phyloP scores from a whole-genome alignment of 2,888 invertebrate species.

The Cabera pusaria region DNA sequence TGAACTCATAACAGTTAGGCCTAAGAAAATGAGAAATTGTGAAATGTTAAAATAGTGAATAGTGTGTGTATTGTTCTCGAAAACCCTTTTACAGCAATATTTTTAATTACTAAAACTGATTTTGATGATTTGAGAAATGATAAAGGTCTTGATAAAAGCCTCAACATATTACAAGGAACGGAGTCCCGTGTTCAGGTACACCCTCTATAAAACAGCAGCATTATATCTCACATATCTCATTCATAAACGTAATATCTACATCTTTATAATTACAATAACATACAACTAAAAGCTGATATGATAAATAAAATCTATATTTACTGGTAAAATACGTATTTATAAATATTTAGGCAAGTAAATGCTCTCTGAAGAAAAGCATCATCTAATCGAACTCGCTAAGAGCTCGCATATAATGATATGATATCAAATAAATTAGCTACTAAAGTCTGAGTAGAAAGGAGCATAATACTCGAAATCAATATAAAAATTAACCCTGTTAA shows the following conservation, averaged over 20 bases:
- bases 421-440: conserved; percentile 54
- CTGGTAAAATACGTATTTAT: conserved; percentile 62
- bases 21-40: too few relatives aligned
- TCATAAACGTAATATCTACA: conserved; percentile 61
- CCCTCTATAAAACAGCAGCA: conserved; percentile 47
- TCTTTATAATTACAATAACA: conserved; percentile 50
- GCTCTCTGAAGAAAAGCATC: conserved; percentile 48
- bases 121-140: conserved; percentile 1
- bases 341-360: conserved; percentile 63
- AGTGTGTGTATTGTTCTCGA: too few relatives aligned
- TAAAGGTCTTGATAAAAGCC: too few relatives aligned
- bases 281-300: conserved; percentile 71
- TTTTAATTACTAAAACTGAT: background rate
- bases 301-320: conserved; percentile 77
- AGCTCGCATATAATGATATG: conserved; percentile 41
- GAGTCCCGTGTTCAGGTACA: conserved; percentile 55
- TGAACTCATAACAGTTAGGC: too few relatives aligned
- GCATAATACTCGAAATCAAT: conserved; percentile 41
- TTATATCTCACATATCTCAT: conserved; percentile 38
- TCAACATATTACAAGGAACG: conserved; percentile 29
- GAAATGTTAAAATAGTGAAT: too few relatives aligned
- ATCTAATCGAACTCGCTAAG: conserved; percentile 27
- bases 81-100: conserved; percentile 20
- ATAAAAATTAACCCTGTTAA: conserved; percentile 68
- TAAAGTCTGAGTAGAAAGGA: conserved; percentile 40